Evolutionary conservation across 1,140 invertebrate genomes (phyloP).

Genomic region (Sarcophaga peregrina): DNA sequence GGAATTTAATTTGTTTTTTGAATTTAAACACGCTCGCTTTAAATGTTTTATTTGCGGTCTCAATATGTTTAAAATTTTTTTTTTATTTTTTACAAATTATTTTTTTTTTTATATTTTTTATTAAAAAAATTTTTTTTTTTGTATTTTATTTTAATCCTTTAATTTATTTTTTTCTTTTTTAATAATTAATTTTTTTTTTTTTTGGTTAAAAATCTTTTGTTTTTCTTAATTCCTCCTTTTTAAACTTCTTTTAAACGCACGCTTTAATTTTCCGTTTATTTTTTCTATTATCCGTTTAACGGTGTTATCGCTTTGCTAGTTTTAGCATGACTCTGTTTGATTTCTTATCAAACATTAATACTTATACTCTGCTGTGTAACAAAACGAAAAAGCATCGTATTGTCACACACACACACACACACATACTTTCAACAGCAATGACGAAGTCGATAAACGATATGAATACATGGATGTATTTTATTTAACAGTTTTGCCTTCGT

Average conservation of each 20-base stretch:
- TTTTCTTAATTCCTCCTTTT: neutral
- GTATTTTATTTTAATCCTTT: neutral
- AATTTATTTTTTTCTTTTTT: neutral
- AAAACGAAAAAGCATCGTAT: neutral
- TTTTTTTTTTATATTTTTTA: slow-evolving; percentile 1
- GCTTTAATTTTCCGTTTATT: neutral
- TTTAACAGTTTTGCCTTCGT: slow-evolving; percentile 18
- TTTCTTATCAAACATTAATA: neutral
- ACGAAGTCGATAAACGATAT: neutral
- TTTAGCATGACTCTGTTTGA: slow-evolving; percentile 32
- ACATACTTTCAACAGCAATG: slow-evolving; percentile 18
- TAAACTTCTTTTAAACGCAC: no score
- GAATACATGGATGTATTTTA: neutral
- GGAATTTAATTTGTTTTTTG: neutral
- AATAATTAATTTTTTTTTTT: neutral
- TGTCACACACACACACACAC: no score
- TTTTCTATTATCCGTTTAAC: neutral
- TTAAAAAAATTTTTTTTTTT: slow-evolving; percentile 16
- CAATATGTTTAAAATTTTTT: neutral
- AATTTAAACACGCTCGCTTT: neutral
- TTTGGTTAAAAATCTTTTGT: neutral
- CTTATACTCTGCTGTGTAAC: slow-evolving; percentile 6
- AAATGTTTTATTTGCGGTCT: neutral
- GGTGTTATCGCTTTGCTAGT: slow-evolving; percentile 26
- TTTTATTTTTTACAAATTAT: neutral